These are phyloP conservation scores for Lochmaea crataegi DNA, from an alignment of 2,888 invertebrate genomes.

Conservation along the genomic window DNA sequence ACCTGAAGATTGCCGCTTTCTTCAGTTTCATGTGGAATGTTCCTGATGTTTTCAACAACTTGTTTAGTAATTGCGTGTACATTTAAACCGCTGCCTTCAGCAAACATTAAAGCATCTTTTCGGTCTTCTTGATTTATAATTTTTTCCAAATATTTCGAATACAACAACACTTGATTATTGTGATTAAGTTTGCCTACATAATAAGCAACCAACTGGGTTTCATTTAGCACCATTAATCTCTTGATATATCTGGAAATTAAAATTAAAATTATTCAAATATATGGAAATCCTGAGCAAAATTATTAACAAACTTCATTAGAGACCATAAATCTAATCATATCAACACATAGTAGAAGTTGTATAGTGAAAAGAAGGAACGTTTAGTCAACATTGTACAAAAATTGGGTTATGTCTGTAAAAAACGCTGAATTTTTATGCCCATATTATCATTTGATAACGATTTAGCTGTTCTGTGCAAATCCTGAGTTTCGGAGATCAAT, in stretches of 20 bases:
- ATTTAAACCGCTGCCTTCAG: conserved; percentile 80
- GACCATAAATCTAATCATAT: no score
- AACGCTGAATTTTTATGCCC: no score
- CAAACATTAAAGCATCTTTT: conserved; percentile 75
- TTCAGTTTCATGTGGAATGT: conserved; percentile 61
- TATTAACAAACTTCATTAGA: no score
- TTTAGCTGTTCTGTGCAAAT: no score
- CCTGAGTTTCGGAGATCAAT: no score
- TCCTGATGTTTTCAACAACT: conserved; percentile 82
- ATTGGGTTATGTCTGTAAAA: no score
- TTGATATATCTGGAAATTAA: conserved; percentile 70
- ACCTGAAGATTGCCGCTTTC: conserved; percentile 59
- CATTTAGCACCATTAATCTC: conserved; percentile 78
- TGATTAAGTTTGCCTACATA: conserved; percentile 85
- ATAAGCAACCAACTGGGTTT: conserved; percentile 84
- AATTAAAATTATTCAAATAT: conserved; percentile 28
- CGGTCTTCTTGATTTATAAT: conserved; percentile 76
- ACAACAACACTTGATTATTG: conserved; percentile 70
- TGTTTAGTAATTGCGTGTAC: conserved; percentile 85
- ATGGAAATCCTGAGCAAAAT: neutral
- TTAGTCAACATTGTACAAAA: no score
- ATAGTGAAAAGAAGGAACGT: no score
- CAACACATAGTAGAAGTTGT: no score
- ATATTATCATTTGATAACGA: no score
- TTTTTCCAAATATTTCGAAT: conserved; percentile 77